Percentiles rank a stretch among this genome's conserved stretches.
phyloP scores from a whole-genome alignment of 2,797 vertebrate genomes.

The Darevskia mixta region DNA sequence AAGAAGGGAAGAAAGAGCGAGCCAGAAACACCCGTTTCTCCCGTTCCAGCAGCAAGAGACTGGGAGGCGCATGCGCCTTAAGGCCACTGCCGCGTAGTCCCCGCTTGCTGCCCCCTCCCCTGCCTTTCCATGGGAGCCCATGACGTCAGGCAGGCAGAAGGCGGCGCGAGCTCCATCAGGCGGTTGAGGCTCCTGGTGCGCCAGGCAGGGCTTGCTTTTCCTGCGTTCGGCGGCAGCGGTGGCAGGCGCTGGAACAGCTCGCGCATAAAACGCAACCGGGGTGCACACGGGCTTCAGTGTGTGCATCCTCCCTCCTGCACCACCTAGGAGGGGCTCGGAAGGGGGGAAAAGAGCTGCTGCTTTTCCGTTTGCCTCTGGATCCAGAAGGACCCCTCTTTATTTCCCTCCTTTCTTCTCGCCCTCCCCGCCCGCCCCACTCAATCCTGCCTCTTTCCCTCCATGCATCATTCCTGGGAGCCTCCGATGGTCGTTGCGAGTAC shows the following conservation, averaged over 20 bases:
- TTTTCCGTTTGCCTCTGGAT: slow-evolving; percentile 22
- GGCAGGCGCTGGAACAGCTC: not conserved
- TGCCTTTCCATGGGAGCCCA: slow-evolving; percentile 37
- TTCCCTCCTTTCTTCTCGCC: not conserved
- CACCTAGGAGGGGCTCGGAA: not conserved
- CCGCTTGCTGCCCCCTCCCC: slow-evolving; percentile 28
- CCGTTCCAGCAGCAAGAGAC: not conserved
- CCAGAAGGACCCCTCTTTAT: slow-evolving; percentile 3
- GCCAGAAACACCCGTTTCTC: not conserved
- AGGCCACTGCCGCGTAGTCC: slow-evolving; percentile 69
- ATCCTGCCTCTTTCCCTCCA: not conserved
- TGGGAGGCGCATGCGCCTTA: slow-evolving; percentile 67
- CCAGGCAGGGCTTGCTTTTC: not conserved
- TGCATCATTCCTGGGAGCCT: slow-evolving; percentile 11
- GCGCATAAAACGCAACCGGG: not conserved
- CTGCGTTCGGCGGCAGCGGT: not conserved
- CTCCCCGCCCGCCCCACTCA: not conserved
- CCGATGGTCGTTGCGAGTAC: not conserved
- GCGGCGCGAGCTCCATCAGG: slow-evolving; percentile 68
- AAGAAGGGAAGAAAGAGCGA: not conserved
- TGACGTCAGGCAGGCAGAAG: slow-evolving; percentile 54
- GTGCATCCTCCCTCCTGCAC: slow-evolving; percentile 24
- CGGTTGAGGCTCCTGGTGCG: slow-evolving; percentile 48
- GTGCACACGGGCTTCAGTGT: not conserved
- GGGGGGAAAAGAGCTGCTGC: not conserved